phyloP scores from a whole-genome alignment of 2,888 invertebrate species.

The Athalia cordata region DNA sequence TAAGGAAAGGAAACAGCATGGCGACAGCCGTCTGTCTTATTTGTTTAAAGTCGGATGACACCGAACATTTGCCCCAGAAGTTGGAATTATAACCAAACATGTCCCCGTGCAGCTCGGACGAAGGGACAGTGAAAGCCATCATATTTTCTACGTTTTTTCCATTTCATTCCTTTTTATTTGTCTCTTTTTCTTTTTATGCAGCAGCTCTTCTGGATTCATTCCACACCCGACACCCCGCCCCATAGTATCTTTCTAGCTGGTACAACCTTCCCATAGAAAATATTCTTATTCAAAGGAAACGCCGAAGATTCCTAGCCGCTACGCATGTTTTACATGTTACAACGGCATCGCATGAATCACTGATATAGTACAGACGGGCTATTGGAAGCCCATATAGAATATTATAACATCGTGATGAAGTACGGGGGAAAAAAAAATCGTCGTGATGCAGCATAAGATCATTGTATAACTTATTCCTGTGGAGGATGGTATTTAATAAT shows the following conservation, averaged over 20 bases:
- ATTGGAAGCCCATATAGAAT: neutral
- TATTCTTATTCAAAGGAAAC: slow-evolving; percentile 39
- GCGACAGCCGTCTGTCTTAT: slow-evolving; percentile 60
- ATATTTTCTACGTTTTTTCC: slow-evolving; percentile 29
- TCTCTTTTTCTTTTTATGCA: neutral
- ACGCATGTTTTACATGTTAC: slow-evolving; percentile 20
- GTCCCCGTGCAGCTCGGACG: slow-evolving; percentile 26
- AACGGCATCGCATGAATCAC: slow-evolving; percentile 24
- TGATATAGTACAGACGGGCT: neutral
- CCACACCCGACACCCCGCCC: slow-evolving; percentile 5
- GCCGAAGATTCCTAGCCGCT: slow-evolving; percentile 22
- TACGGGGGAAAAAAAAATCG: no score
- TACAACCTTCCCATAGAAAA: neutral
- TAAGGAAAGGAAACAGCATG: slow-evolving; percentile 60
- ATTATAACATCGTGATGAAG: neutral
- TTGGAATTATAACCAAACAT: slow-evolving; percentile 52
- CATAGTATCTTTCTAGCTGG: neutral
- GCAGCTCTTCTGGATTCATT: slow-evolving; percentile 39
- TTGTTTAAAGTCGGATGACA: slow-evolving; percentile 63
- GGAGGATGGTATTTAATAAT: no score
- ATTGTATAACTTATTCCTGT: no score
- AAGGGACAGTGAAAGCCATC: slow-evolving; percentile 33
- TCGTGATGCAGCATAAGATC: no score
- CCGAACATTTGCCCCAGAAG: slow-evolving; percentile 63
- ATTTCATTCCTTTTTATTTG: neutral